Percentiles rank a stretch among this genome's conserved stretches.
phyloP scores from a whole-genome alignment of 2,888 invertebrate genomes.

The Ormyrus pomaceus region DNA sequence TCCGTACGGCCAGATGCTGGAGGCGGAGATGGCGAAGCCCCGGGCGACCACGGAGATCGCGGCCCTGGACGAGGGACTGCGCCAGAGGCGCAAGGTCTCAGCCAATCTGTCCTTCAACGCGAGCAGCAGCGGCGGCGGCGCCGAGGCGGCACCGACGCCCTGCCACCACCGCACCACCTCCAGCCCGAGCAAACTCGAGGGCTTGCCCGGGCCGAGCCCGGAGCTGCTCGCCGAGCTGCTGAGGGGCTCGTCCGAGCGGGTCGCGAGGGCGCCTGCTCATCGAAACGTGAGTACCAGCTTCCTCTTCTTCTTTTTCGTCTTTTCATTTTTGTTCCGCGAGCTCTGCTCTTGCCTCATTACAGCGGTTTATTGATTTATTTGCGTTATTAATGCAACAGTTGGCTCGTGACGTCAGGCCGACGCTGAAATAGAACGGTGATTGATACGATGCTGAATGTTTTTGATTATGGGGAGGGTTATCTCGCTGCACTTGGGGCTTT shows the following conservation, averaged over 20 bases:
- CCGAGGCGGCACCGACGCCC: conserved; percentile 77
- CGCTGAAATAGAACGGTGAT: no score
- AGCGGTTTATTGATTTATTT: no score
- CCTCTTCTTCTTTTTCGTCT: no score
- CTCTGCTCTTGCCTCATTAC: no score
- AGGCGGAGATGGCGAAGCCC: conserved; percentile 87
- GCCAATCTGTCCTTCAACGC: conserved; percentile 77
- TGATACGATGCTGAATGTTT: no score
- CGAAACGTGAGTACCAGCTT: conserved; percentile 68
- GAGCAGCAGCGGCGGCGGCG: conserved; percentile 63
- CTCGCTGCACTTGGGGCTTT: no score
- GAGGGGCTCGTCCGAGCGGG: conserved; percentile 87
- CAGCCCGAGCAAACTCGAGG: conserved; percentile 87
- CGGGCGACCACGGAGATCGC: conserved; percentile 71
- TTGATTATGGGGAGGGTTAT: no score
- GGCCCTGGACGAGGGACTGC: conserved; percentile 41
- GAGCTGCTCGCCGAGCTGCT: conserved; percentile 87
- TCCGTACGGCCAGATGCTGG: conserved; percentile 88
- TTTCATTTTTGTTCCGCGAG: no score
- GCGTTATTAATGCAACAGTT: no score
- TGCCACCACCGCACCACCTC: conserved; percentile 87
- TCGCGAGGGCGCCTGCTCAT: conserved; percentile 76
- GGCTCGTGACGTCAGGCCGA: no score
- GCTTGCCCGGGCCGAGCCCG: conserved; percentile 79
- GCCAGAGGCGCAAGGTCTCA: conserved; percentile 79